Conservation (phyloP, 2,888 invertebrate genomes). For the Leptinotarsa rubiginosa region DNA sequence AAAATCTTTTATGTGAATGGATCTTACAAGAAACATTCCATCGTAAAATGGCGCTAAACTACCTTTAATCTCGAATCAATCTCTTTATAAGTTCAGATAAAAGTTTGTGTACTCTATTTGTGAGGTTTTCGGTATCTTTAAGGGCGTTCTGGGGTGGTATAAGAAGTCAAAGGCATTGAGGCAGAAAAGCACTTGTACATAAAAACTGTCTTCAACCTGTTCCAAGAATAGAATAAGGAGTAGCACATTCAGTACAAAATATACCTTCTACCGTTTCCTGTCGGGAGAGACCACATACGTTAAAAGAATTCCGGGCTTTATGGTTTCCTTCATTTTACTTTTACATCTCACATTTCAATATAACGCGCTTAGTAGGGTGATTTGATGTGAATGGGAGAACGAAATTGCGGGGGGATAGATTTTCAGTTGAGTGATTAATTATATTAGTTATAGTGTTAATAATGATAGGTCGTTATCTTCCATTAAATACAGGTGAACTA, state of each 20-base stretch:
- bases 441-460: no score
- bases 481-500: no score
- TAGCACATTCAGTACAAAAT: constrained; percentile 44
- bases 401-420: not conserved
- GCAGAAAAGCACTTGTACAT: constrained; percentile 46
- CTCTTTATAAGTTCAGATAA: constrained; percentile 39
- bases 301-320: constrained; percentile 31
- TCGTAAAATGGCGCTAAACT: constrained; percentile 43
- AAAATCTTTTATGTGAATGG: constrained; percentile 31
- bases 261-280: constrained; percentile 47
- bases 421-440: no score
- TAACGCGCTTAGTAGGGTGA: constrained; percentile 22
- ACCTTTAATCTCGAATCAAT: constrained; percentile 43
- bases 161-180: constrained; percentile 46
- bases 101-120: constrained; percentile 42
- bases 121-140: constrained; percentile 45
- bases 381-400: not conserved
- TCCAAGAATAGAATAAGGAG: constrained; percentile 44
- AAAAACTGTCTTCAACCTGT: constrained; percentile 47
- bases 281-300: constrained; percentile 45
- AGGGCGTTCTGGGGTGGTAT: constrained; percentile 46
- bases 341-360: constrained; percentile 29
- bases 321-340: constrained; percentile 35
- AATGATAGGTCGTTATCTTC: no score
- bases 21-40: constrained; percentile 32